Conservation (phyloP, 2,888 invertebrate genomes). For the Apomyelois bistriatella region DNA sequence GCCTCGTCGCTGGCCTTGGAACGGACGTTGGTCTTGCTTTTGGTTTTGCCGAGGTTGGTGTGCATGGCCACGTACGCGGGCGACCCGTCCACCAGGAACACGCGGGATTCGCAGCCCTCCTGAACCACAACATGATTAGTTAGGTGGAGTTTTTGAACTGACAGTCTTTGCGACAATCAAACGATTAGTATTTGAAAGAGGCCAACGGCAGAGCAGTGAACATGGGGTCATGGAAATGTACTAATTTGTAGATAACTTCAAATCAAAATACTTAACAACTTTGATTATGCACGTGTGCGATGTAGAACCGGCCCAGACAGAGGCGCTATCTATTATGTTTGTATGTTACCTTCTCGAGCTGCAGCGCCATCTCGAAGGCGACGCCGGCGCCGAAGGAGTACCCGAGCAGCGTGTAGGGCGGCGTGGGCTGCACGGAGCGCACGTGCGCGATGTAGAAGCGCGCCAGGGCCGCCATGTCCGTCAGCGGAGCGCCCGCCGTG, state of each 20-base stretch:
- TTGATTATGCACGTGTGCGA: no score
- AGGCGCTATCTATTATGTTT: no score
- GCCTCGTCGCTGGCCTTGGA: slow-evolving; percentile 81
- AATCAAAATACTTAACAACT: no score
- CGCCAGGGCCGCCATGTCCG: slow-evolving; percentile 86
- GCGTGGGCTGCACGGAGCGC: slow-evolving; percentile 85
- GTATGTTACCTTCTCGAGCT: slow-evolving; percentile 82
- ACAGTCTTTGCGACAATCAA: no score
- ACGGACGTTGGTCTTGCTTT: slow-evolving; percentile 78
- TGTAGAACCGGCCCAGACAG: no score
- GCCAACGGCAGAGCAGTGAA: no score
- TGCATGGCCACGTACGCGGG: slow-evolving; percentile 89
- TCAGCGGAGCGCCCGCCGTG: slow-evolving; percentile 86
- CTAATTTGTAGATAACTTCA: no score
- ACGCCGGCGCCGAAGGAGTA: slow-evolving; percentile 98
- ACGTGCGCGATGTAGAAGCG: slow-evolving; percentile 86
- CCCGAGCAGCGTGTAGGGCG: slow-evolving; percentile 94
- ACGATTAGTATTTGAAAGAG: no score
- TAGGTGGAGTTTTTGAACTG: no score
- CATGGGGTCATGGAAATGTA: no score
- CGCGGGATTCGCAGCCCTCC: slow-evolving; percentile 75
- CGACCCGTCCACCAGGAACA: slow-evolving; percentile 94
- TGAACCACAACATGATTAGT: slow-evolving; percentile 17
- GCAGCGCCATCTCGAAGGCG: slow-evolving; percentile 96
- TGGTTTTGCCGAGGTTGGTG: slow-evolving; percentile 83